A percentile compares a stretch with the other conserved stretches of the same genome.
Evolutionary conservation across 2,797 vertebrate genomes (phyloP).

Genomic region (Anabas testudineus): DNA sequence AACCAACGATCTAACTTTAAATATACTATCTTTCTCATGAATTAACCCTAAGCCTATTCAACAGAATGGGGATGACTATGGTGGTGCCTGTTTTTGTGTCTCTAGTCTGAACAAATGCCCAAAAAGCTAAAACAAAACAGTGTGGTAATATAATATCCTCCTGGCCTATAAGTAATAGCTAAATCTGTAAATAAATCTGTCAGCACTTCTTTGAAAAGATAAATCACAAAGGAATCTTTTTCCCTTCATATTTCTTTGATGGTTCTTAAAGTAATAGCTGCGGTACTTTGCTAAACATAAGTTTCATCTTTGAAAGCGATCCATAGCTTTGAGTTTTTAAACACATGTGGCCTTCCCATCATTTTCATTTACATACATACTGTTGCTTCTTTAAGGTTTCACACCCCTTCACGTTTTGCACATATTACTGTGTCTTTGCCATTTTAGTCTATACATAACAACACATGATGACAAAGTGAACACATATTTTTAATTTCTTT

Average conservation of each 20-base stretch:
- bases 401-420: too few species aligned
- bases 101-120: slow-evolving; percentile 4
- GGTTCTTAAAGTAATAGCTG: slow-evolving; percentile 21
- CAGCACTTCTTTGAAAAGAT: slow-evolving; percentile 14
- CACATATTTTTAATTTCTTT: too few species aligned
- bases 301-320: slow-evolving; percentile 52
- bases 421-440: too few species aligned
- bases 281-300: slow-evolving; percentile 31
- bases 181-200: slow-evolving; percentile 49
- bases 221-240: slow-evolving; percentile 32
- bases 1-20: not conserved
- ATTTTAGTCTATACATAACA: too few species aligned
- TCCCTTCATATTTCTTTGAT: slow-evolving; percentile 34
- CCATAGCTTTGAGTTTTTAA: slow-evolving; percentile 40
- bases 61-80: not conserved
- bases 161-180: slow-evolving; percentile 16
- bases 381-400: too few species aligned
- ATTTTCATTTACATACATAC: not conserved
- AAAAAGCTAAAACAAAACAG: slow-evolving; percentile 11
- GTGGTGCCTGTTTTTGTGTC: not conserved
- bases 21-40: not conserved
- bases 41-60: not conserved
- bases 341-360: slow-evolving; percentile 53
- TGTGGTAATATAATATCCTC: slow-evolving; percentile 16
- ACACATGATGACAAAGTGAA: too few species aligned